These are phyloP conservation scores for Sinosuthora webbiana DNA, from an alignment of 2,113 vertebrate species.

Conservation along the genomic window DNA sequence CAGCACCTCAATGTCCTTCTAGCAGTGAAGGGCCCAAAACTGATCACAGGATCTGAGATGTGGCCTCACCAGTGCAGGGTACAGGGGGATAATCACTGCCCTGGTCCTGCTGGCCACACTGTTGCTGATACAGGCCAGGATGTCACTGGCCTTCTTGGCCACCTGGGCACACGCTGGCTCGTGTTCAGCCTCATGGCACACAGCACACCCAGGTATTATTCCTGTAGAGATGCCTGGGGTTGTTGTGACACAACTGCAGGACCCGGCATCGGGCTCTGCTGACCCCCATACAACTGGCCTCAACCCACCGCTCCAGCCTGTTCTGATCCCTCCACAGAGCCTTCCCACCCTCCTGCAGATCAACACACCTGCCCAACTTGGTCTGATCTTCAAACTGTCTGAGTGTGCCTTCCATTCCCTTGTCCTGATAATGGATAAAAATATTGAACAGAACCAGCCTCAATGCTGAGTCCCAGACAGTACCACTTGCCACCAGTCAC, in stretches of 20 bases:
- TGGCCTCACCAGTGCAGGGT: fast-evolving
- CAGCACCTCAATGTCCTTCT: background rate
- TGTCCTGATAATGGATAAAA: background rate
- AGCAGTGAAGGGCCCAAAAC: background rate
- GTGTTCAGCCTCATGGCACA: background rate
- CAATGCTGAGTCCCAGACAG: background rate
- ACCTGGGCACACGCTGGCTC: background rate
- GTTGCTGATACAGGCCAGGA: background rate
- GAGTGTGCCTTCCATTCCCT: background rate
- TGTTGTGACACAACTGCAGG: background rate
- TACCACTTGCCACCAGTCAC: background rate
- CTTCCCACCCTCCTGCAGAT: background rate
- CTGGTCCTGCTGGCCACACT: background rate
- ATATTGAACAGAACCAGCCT: background rate
- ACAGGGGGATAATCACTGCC: background rate
- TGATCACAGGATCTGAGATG: background rate
- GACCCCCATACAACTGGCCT: background rate
- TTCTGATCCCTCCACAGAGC: background rate
- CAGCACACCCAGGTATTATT: background rate
- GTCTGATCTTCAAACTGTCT: background rate
- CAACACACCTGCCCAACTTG: background rate
- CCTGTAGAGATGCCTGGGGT: fast-evolving
- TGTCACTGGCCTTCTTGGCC: background rate
- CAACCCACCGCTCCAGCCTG: background rate
- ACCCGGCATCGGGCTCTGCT: fast-evolving